Percentiles rank a stretch among this genome's conserved stretches.
These are phyloP conservation scores for chimpanzee (Pan troglodytes) DNA, from an alignment of 2,113 vertebrate species.

Conservation along the genomic window NHGRI_mPanTro3-v2.1_pri NC_072407.2:105882001-105882500, in stretches of 20 bases:
- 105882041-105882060: background rate
- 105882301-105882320: background rate
- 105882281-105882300: background rate
- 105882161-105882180: background rate
- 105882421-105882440: background rate
- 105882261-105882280: background rate
- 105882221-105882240: background rate
- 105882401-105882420: background rate
- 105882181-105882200: background rate
- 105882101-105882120: background rate
- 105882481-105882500: background rate
- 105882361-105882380: background rate
- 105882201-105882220: background rate
- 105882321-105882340: background rate
- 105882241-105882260: background rate
- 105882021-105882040: background rate
- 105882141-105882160: background rate
- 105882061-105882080: background rate
- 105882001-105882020: background rate
- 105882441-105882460: background rate
- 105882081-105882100: background rate
- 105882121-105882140: background rate
- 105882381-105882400: background rate
- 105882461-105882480: background rate
- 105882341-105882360: background rate